A percentile compares a stretch with the other conserved stretches of the same genome.
Evolutionary conservation across 2,797 vertebrate genomes (phyloP).

Genomic region (Parauchenoglanis ngamensis): DNA sequence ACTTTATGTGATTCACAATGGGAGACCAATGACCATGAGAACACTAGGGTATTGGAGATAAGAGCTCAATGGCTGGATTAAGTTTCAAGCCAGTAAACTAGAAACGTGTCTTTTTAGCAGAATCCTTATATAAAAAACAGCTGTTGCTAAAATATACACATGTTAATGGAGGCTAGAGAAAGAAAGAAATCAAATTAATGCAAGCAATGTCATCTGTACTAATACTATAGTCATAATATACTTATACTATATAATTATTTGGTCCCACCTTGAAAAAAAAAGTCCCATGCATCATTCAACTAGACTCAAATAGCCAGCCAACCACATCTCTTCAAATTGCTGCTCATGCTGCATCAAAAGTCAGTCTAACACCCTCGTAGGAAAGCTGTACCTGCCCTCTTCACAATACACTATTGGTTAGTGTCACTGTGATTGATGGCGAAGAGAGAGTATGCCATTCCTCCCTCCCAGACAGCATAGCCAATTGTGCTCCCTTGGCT

Average conservation of each 20-base stretch:
- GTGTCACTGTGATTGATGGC: neutral
- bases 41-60: slow-evolving; percentile 36
- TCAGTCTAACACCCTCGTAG: neutral
- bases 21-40: slow-evolving; percentile 22
- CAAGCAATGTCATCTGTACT: neutral
- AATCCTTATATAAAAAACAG: slow-evolving; percentile 30
- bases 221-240: neutral
- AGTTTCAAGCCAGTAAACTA: slow-evolving; percentile 38
- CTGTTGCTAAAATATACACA: slow-evolving; percentile 4
- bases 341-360: neutral
- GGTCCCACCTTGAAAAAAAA: slow-evolving; percentile 7
- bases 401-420: neutral
- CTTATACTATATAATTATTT: slow-evolving; percentile 15
- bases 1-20: slow-evolving; percentile 23
- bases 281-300: slow-evolving; percentile 23
- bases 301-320: slow-evolving; percentile 16
- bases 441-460: neutral
- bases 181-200: neutral
- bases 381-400: neutral
- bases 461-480: neutral
- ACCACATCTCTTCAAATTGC: neutral
- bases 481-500: no score
- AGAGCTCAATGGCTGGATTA: slow-evolving; percentile 40
- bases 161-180: neutral
- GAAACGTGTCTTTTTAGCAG: slow-evolving; percentile 15